Base-by-base conservation (phyloP, 2,888 invertebrate species). In the Troides aeacus region DNA sequence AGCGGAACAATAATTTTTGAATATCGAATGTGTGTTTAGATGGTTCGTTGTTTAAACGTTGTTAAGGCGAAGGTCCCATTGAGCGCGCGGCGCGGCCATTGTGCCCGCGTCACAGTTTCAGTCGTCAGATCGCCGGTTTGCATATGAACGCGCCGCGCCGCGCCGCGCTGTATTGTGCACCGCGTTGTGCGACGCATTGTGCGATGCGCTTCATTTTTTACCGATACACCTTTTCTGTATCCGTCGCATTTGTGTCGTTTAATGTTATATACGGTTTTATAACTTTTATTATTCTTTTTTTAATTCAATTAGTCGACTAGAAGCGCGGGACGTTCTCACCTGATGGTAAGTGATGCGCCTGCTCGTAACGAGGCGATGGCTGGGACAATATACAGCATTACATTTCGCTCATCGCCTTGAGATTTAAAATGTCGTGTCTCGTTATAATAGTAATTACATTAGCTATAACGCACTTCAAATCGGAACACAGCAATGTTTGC, bases 21-120 rank as follows among this genome's bases (percentile, higher is more conserved):
- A 84, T 80, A 81, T 81, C 81, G 82, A 81, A 82, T 75, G 72
- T 74, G 76, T 78, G 78, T 80, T 80, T 79, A 77, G 78, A 82
- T 83, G 79, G 78, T 39, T 39, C 80, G 79, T 86, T 85, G 85
- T 85, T 84, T 83, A 83, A 81, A 82, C 80, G 77, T 82, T 79
- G 81, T 77, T 79, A 80, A 77, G 73, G 74, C 62, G 70, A 71
- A 71, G 74, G 81, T 81, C 78, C 80, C 81, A 81, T 84, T 87
- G 84, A 83, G 80, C 83, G 84, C 80, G 77, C 80, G 86, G 89
- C 87, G 87, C 84, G 87, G 89, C 90, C 88, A 87, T 89, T 89
- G 87, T 90, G 85, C 85, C 83, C 85, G 83, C 85, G 90, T 90
- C 91, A 90, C 84, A 84, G 83, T 81, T 79, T 79, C 79, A 21